These are phyloP conservation scores for Cygnus buccinator DNA, from an alignment of 2,113 vertebrate species.

Conservation along the genomic window DNA sequence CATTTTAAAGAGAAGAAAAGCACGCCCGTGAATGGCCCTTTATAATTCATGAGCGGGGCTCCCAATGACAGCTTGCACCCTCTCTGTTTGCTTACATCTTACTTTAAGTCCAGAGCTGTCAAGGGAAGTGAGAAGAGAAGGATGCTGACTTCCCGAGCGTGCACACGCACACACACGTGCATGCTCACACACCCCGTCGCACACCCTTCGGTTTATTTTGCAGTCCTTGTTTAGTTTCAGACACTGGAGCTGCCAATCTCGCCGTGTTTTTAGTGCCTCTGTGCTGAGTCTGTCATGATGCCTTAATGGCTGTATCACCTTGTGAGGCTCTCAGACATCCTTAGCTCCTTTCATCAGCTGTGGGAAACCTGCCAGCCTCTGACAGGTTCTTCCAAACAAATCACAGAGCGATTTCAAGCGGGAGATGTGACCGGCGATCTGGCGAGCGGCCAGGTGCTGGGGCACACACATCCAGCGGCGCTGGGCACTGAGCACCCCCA, in stretches of 20 bases:
- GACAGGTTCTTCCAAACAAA: slow-evolving; percentile 62
- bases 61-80: background rate
- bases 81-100: slow-evolving; percentile 32
- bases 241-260: slow-evolving; percentile 55
- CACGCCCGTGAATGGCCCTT: background rate
- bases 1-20: background rate
- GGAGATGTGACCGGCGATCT: background rate
- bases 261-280: background rate
- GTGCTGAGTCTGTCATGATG: background rate
- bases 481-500: rapidly evolving
- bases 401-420: rapidly evolving
- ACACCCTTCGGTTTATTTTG: background rate
- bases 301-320: slow-evolving; percentile 62
- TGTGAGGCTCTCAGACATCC: slow-evolving; percentile 42
- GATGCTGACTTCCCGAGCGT: background rate
- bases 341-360: slow-evolving; percentile 34
- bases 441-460: background rate
- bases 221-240: background rate
- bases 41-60: background rate
- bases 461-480: background rate
- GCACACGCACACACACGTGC: background rate
- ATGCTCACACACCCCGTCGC: background rate
- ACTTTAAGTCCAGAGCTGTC: slow-evolving; percentile 16
- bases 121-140: background rate
- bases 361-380: slow-evolving; percentile 61